Percentiles rank a stretch among this genome's conserved stretches.
These are phyloP conservation scores for Tribolium freemani DNA, from an alignment of 2,888 invertebrate species.

Conservation along the genomic window DNA sequence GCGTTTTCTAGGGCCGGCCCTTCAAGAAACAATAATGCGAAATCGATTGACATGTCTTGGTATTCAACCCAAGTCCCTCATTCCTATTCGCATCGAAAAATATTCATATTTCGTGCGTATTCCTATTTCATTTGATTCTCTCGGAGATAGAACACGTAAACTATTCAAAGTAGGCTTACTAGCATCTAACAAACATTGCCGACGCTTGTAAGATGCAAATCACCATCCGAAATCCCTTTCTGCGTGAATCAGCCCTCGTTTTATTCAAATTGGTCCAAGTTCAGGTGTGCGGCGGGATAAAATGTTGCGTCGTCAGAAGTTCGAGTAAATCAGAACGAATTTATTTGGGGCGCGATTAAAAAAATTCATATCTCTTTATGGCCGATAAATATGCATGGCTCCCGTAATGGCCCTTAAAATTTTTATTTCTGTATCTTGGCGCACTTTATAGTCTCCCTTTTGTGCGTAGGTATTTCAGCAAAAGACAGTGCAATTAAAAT, in stretches of 20 bases:
- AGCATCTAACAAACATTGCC: constrained; percentile 37
- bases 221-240: constrained; percentile 31
- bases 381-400: constrained; percentile 32
- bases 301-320: neutral
- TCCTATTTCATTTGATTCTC: constrained; percentile 29
- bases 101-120: constrained; percentile 33
- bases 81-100: constrained; percentile 18
- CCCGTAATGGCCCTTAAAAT: constrained; percentile 39
- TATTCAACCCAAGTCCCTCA: neutral
- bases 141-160: constrained; percentile 37
- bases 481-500: constrained; percentile 59
- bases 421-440: constrained; percentile 37
- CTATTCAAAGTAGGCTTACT: constrained; percentile 40
- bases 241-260: constrained; percentile 14
- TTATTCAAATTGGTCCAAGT: constrained; percentile 35
- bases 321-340: neutral
- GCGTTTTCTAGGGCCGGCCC: neutral
- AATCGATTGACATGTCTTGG: constrained; percentile 23
- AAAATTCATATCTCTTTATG: constrained; percentile 34
- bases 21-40: neutral
- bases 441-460: constrained; percentile 36
- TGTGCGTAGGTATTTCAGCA: constrained; percentile 46
- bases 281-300: constrained; percentile 23
- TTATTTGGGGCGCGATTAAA: constrained; percentile 25
- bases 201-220: constrained; percentile 39